Evolutionary conservation across 37 sponge, comb jelly and placozoan genomes (phyloP), one percentile per base, ranked within the genome.

Genomic region (Sycon ciliatum): DNA sequence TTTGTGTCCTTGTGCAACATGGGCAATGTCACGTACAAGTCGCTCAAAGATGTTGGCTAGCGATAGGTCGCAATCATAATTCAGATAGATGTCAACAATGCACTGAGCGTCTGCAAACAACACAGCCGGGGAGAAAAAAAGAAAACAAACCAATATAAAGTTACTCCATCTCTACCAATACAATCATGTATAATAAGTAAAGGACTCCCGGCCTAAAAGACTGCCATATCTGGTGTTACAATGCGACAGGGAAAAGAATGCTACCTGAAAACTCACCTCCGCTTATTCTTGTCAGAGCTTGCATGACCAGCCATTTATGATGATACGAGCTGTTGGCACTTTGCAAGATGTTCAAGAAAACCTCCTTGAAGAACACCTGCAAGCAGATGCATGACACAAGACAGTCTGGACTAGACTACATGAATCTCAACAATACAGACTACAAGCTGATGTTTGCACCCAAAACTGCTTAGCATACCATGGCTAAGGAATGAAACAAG

Each of bases 331-430:
- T 87, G 60, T 86, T 76, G 16, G 84, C 63, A 0, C 86, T 83
- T 76, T 91, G 89, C 62, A 95, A 66, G 62, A 95, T 90, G 70
- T 81, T 85, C 46, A 95, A 79, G 65, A 95, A 91, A 28, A 95
- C 91, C 71, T 95, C 98, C 73, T 95, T 95, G 69, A 95, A 87
- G 42, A 95, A 95, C 31, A 95, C 92, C 95, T 93, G 79, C 31
- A 71, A 42, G 13, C 9, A 42, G 13, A 42, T 13, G 13, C 49
- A 42, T n/a, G n/a, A n/a, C n/a, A n/a, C n/a, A n/a, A n/a, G n/a
- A n/a, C n/a, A n/a, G n/a, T n/a, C n/a, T n/a, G n/a, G n/a, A n/a
- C n/a, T n/a, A n/a, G n/a, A n/a, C n/a, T n/a, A n/a, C n/a, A n/a
- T n/a, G n/a, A n/a, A n/a, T n/a, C n/a, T n/a, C n/a, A n/a, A n/a